Base-by-base conservation (phyloP, 1,140 invertebrate genomes). In the Plodia interpunctella region DNA sequence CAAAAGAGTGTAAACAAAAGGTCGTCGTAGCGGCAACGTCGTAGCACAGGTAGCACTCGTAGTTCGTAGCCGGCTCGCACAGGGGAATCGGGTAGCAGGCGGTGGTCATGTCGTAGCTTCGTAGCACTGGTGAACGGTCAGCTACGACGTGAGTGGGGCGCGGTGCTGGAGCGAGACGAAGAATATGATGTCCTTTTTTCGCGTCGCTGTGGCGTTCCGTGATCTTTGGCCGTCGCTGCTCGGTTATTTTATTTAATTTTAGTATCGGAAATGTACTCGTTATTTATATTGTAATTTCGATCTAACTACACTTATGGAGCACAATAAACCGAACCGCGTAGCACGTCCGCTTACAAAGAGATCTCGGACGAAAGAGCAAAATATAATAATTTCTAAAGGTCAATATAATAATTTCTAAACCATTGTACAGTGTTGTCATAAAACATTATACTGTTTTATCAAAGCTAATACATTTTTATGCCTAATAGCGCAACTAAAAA, bases 131-230 rank as follows among this genome's bases (percentile, higher is more conserved):
- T 35, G 13, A 3, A 35, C 32, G 32, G 32, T 35, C 32, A 35
- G 32, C 32, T 35, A 35, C 32, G 32, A 35, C 32, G 32, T 35
- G 9, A 10, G 32, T 35, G 32, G 32, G 32, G 32, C 32, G 32
- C 32, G 32, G 32, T 35, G 32, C 9, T 35, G 32, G 32, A 35
- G 32, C 32, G 32, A 35, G 32, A 35, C 32, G 32, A 35, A 35
- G 28, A 35, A 35, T 35, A 35, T 35, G 32, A 35, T 35, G 32
- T 35, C 32, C 32, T 35, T 35, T 35, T 35, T 35, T 35, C 32
- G 32, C 32, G 32, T 35, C 32, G 32, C 32, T 35, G 32, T 35
- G 32, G 32, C 32, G 2, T 35, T 3, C 32, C 32, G 32, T 35
- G 32, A 35, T 9, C 32, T 35, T 35, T 3, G 9, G 32, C 32